phyloP scores from a whole-genome alignment of 2,113 vertebrate species.

The Rhegmatorhina hoffmannsi region DNA sequence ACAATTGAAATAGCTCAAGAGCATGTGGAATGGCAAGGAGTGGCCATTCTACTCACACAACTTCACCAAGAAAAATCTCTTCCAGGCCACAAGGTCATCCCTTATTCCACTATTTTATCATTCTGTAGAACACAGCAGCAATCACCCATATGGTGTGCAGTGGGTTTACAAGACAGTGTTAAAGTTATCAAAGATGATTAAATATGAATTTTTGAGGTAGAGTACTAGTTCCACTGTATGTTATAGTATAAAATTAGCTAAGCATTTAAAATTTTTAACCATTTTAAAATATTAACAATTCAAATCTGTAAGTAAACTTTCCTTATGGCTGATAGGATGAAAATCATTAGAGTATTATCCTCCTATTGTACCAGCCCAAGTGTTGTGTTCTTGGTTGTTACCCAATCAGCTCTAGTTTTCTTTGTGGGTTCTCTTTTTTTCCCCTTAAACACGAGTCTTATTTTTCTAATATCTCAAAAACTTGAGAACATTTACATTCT shows the following conservation, averaged over 20 bases:
- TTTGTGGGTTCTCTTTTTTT: neutral
- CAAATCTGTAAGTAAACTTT: neutral
- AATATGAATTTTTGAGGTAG: neutral
- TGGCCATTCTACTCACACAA: neutral
- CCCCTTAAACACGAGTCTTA: neutral
- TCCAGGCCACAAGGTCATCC: neutral
- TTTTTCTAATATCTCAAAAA: neutral
- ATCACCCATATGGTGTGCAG: rapidly evolving
- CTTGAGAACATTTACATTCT: neutral
- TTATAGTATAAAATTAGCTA: neutral
- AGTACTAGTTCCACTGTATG: neutral
- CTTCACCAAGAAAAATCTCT: neutral
- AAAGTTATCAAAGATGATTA: neutral
- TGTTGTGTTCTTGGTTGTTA: neutral
- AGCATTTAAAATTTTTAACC: neutral
- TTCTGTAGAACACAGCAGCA: neutral
- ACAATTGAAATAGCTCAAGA: neutral
- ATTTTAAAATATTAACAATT: neutral
- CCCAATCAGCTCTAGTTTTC: neutral
- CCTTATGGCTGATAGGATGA: neutral
- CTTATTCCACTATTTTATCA: neutral
- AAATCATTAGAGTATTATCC: neutral
- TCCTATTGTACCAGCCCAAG: neutral
- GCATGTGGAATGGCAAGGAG: neutral
- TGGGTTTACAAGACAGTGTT: neutral